Base-by-base conservation (phyloP, 64 coral and sea anemone genomes). In the Pocillopora verrucosa region DNA sequence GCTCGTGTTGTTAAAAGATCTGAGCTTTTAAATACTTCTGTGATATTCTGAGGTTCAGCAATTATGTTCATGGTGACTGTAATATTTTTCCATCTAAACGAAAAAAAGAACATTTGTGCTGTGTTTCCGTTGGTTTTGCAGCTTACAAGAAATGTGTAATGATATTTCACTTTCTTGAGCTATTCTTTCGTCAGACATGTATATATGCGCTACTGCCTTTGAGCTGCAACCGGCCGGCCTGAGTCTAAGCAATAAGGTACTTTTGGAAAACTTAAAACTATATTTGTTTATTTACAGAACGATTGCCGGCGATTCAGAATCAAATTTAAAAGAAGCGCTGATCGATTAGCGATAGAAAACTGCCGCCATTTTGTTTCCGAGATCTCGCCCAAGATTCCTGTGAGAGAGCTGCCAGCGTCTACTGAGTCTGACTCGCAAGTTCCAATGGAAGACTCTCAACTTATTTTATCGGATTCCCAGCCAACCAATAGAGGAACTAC, bases 361-460 rank as follows among this genome's bases (percentile, higher is more conserved):
- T 95, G 97, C 72, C 87, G 73, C 56, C 90, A 95, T 38, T 95
- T 99, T 51, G 80, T 93, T 14, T 63, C 34, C 12, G 78, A 35
- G 16, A 89, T 94, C 72, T 94, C 93, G 25, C 57, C 84, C 13
- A 85, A 91, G 10, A 36, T 95, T 35, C 65, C 79, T 16, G 65
- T 99, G 20, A 84, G 84, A 68, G 91, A 95, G 45, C 76, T 99
- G 61, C 76, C 88, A 3, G 73, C 83, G 24, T 56, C 16, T 3
- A n/a, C 45, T 56, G 73, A 87, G 19, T 34, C 84, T 60, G 72
- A 84, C 56, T 94, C 96, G 1, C 93, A 98, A 60, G 82, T 87
- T 24, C 95, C 77, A 16, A 93, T 80, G 79, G 95, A 96, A 11
- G 94, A 93, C 37, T 86, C 84, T 22, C 94, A 96, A 87, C 22